These are phyloP conservation scores for Tragopan temminckii DNA, from an alignment of 2,797 vertebrate genomes.

Conservation along the genomic window DNA sequence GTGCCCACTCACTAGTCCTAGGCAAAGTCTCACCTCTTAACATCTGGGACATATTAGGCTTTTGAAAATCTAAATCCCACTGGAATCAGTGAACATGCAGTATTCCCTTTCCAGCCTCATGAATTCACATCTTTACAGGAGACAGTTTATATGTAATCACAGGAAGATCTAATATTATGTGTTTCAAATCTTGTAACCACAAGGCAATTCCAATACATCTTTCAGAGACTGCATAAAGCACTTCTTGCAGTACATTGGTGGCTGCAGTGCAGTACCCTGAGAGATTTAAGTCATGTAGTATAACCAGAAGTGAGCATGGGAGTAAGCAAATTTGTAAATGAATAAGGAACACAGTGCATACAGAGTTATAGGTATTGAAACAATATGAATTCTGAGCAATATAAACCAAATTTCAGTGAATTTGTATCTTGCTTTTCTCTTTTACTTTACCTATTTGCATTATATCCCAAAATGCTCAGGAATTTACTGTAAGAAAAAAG, in stretches of 20 bases:
- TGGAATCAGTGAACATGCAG: not conserved
- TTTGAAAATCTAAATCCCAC: not conserved
- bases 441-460: not conserved
- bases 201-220: not conserved
- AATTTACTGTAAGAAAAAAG: constrained; percentile 8
- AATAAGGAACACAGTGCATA: not conserved
- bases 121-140: not conserved
- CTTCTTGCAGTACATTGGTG: not conserved
- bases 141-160: not conserved
- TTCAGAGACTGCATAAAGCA: not conserved
- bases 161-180: not conserved
- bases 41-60: not conserved
- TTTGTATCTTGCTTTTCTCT: not conserved
- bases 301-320: not conserved
- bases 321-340: not conserved
- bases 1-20: not conserved
- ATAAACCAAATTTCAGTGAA: not conserved
- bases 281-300: not conserved
- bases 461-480: not conserved
- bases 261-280: not conserved
- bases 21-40: not conserved
- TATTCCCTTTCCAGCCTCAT: not conserved
- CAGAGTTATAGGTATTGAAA: not conserved
- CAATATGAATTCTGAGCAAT: not conserved
- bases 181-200: not conserved